Conservation (phyloP, 1,140 invertebrate genomes). For the Saccostrea echinata region DNA sequence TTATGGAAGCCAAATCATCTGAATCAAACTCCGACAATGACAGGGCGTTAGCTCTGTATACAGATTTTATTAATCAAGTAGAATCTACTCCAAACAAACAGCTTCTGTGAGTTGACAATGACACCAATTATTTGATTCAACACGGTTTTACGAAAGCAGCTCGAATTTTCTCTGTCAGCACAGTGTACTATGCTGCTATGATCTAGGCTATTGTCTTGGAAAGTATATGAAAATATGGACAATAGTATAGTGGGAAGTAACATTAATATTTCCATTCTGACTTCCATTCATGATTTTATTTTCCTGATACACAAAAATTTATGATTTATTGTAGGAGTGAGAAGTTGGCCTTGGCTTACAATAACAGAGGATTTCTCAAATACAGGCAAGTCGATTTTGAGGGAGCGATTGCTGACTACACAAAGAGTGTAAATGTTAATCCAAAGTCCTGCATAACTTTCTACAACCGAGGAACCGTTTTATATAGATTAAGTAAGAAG, state of each 20-base stretch:
- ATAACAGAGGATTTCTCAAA: constrained; percentile 77
- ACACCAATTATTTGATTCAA: background rate
- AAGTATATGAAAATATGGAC: too few species aligned
- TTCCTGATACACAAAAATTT: too few species aligned
- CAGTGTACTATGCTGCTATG: too few species aligned
- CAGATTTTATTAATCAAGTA: background rate
- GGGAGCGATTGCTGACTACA: constrained; percentile 78
- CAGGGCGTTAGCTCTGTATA: background rate
- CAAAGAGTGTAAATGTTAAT: constrained; percentile 70
- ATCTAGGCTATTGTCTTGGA: too few species aligned
- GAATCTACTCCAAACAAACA: background rate
- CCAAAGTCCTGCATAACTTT: constrained; percentile 71
- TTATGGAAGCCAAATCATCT: background rate
- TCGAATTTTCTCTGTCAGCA: constrained; percentile 11
- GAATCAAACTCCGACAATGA: constrained; percentile 3
- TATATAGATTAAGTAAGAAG: constrained; percentile 75
- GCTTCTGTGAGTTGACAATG: background rate
- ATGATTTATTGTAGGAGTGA: constrained; percentile 16
- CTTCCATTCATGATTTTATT: too few species aligned
- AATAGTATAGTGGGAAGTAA: too few species aligned
- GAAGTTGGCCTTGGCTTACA: constrained; percentile 75
- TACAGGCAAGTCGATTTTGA: constrained; percentile 79
- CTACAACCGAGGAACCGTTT: constrained; percentile 79
- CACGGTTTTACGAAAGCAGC: background rate
- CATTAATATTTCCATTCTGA: too few species aligned